Conservation (phyloP, 2,797 vertebrate genomes). For the Sternotherus odoratus region DNA sequence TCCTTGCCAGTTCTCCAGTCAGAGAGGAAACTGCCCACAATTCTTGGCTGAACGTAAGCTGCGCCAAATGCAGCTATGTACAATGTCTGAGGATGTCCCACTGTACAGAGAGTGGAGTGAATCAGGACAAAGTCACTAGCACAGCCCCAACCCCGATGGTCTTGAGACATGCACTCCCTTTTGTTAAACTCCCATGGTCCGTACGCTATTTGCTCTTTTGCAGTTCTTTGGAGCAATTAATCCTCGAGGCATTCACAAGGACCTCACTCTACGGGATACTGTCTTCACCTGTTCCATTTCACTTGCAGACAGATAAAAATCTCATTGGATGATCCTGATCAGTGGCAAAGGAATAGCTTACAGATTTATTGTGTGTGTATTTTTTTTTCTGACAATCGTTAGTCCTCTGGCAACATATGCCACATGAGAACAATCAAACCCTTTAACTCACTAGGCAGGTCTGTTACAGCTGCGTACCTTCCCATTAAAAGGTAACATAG, state of each 20-base stretch:
- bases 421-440: background rate
- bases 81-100: background rate
- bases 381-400: background rate
- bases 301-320: background rate
- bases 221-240: background rate
- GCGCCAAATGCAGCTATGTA: background rate
- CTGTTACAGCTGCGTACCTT: rapidly evolving
- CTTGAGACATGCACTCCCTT: background rate
- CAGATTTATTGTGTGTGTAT: background rate
- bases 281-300: background rate
- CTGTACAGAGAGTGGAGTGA: background rate
- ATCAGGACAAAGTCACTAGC: background rate
- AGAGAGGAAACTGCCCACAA: background rate
- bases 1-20: background rate
- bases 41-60: background rate
- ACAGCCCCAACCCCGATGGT: background rate
- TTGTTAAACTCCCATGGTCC: background rate
- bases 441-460: rapidly evolving
- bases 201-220: background rate
- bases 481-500: background rate
- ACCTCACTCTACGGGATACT: background rate
- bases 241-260: background rate
- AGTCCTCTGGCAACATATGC: background rate
- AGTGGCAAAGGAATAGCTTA: background rate
- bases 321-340: background rate